Evolutionary conservation across 2,888 invertebrate genomes (phyloP), one percentile per base, ranked within the genome.

Genomic region (Clusia tigrina): DNA sequence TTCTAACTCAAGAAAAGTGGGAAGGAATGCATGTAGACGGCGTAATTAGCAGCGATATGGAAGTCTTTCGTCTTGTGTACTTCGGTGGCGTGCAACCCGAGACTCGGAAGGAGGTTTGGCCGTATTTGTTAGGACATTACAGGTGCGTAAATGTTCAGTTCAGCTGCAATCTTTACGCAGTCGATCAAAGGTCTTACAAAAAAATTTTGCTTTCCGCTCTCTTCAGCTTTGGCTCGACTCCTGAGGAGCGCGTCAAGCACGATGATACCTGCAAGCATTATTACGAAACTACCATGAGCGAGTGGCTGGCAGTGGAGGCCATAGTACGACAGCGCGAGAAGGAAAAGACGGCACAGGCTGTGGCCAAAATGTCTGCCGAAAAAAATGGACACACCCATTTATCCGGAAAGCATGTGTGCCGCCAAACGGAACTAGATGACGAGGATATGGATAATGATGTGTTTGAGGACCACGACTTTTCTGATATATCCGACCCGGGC

Each of bases 271-370:
- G 90, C 37, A 89, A 89, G 66, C 90, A 91, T 52, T 89, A 89
- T 65, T 96, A 95, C 74, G 95, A 96, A 81, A 91, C 92, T 9
- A 92, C 92, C 0, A 94, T 96, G 93, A 94, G 95, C 0, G 96
- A 96, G 81, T 97, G 97, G 97, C 83, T 95, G 67, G 95, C 95
- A 0, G 94, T 96, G 0, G 97, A 98, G 80, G 95, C 95, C 0
- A 95, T 96, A 67, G 94, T 96, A 0, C 84, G 89, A 1, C 93
- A 94, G 79, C 84, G 89, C 2, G 94, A 95, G 74, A 89, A 90
- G 66, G 94, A 94, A 79, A 90, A 89, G 26, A 92, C 92, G 66
- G 94, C 93, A 0, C 90, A 91, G 17, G 94, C 94, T 26, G 88
- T 94, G 58, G 94, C 94, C 1, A 90, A 89, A 68, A 63, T 84